phyloP scores from a whole-genome alignment of 2,888 invertebrate genomes.

The Ligdia adustata region DNA sequence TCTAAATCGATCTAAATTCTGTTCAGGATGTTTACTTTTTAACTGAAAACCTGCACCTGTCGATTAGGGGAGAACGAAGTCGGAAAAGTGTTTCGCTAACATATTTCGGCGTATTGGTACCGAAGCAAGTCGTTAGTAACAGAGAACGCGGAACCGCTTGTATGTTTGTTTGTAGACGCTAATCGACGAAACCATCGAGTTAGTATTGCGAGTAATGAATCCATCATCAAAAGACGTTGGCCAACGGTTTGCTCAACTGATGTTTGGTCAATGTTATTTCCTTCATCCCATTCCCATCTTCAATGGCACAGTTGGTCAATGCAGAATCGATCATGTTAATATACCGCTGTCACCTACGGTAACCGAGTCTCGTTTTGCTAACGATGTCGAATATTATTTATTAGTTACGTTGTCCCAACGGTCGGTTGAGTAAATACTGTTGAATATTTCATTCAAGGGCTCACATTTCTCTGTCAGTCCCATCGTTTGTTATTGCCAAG shows the following conservation, averaged over 20 bases:
- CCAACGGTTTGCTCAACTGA: slow-evolving; percentile 18
- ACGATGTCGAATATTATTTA: slow-evolving; percentile 13
- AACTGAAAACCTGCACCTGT: slow-evolving; percentile 29
- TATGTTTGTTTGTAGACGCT: slow-evolving; percentile 24
- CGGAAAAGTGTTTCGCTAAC: slow-evolving; percentile 20
- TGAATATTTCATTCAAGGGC: slow-evolving; percentile 24
- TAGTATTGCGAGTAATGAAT: slow-evolving; percentile 15
- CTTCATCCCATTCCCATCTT: slow-evolving; percentile 15
- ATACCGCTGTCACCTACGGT: slow-evolving; percentile 27
- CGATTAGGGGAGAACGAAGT: slow-evolving; percentile 12
- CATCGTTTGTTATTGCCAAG: slow-evolving; percentile 58
- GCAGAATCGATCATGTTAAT: slow-evolving; percentile 11
- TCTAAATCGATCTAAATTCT: slow-evolving; percentile 22
- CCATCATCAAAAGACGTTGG: slow-evolving; percentile 19
- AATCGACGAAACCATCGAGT: slow-evolving; percentile 10
- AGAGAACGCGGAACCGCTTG: slow-evolving; percentile 8
- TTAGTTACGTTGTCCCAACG: slow-evolving; percentile 12
- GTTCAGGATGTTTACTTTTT: slow-evolving; percentile 33
- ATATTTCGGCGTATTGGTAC: slow-evolving; percentile 18
- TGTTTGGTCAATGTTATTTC: slow-evolving; percentile 16
- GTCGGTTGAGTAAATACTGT: slow-evolving; percentile 10
- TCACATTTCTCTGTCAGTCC: slow-evolving; percentile 24
- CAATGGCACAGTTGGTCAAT: slow-evolving; percentile 22
- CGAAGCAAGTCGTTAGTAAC: slow-evolving; percentile 9
- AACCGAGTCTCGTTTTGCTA: slow-evolving; percentile 12